Conservation (phyloP, 2,888 invertebrate genomes). For the Ophraella communa region DNA sequence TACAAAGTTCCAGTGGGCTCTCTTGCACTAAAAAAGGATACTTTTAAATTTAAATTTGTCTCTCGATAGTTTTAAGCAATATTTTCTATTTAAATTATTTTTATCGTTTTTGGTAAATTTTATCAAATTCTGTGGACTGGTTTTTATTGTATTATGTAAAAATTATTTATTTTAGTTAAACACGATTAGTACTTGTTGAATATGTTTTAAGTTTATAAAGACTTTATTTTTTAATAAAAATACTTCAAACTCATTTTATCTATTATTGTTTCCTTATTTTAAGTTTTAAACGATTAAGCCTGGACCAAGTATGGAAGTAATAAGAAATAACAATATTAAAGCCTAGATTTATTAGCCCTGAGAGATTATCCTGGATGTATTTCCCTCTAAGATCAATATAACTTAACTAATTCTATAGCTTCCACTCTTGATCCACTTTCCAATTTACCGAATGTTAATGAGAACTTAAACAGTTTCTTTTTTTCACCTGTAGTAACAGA, state of each 20-base stretch:
- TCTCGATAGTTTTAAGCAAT: conserved; percentile 54
- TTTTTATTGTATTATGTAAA: conserved; percentile 19
- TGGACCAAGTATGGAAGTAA: too few relatives aligned
- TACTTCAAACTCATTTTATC: not conserved
- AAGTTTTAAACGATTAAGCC: too few relatives aligned
- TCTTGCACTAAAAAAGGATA: conserved; percentile 63
- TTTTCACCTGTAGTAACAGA: too few relatives aligned
- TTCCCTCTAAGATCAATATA: too few relatives aligned
- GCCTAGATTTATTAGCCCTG: too few relatives aligned
- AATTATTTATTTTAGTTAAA: conserved; percentile 16
- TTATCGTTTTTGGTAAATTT: not conserved
- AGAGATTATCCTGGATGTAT: too few relatives aligned
- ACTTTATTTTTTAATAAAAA: conserved; percentile 24
- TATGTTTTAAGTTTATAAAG: conserved; percentile 17
- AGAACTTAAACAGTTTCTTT: too few relatives aligned
- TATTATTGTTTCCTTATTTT: not conserved
- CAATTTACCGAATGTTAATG: too few relatives aligned
- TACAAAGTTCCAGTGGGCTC: conserved; percentile 66
- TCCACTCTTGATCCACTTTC: too few relatives aligned
- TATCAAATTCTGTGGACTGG: conserved; percentile 15
- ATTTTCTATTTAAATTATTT: not conserved
- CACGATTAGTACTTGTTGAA: conserved; percentile 9
- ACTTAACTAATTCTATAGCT: too few relatives aligned
- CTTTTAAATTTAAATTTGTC: conserved; percentile 63
- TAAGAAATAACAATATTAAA: too few relatives aligned